phyloP scores from a whole-genome alignment of 53 echinoderm and acorn worm genomes.

The Luidia sarsii region DNA sequence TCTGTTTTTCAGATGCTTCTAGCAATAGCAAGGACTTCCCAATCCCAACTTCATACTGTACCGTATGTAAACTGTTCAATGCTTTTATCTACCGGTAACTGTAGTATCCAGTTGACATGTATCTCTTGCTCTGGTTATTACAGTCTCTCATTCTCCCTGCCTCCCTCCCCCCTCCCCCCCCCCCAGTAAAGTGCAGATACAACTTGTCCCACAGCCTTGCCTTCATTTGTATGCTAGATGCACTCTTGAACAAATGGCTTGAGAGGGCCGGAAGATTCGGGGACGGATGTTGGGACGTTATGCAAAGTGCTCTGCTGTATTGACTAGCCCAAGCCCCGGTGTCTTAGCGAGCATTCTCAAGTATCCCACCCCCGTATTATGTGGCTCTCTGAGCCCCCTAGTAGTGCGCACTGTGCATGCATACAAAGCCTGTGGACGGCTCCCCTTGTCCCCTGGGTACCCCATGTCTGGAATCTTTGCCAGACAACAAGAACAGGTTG shows the following conservation, averaged over 20 bases:
- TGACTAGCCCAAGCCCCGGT: slow-evolving; percentile 35
- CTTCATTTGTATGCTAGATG: slow-evolving; percentile 45
- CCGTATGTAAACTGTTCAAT: no score
- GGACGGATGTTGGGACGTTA: slow-evolving; percentile 52
- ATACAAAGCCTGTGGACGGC: slow-evolving; percentile 40
- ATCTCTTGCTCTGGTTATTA: no score
- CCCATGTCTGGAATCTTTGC: slow-evolving; percentile 33
- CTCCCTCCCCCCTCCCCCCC: no score
- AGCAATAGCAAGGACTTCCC: no score
- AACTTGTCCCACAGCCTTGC: not conserved
- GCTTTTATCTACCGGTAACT: no score
- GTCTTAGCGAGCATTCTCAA: slow-evolving; percentile 47
- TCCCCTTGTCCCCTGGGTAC: not conserved
- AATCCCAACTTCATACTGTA: no score
- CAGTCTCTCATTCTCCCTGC: no score
- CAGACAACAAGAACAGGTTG: not conserved
- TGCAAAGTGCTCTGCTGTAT: slow-evolving; percentile 49
- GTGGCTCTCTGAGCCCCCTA: not conserved
- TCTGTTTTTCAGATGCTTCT: no score
- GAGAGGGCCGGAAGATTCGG: slow-evolving; percentile 27
- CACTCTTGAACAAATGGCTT: slow-evolving; percentile 56
- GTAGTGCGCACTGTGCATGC: slow-evolving; percentile 17
- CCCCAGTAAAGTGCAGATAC: slow-evolving; percentile 30
- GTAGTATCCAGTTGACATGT: no score
- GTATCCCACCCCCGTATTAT: slow-evolving; percentile 35